Conservation (phyloP, 64 coral and sea anemone genomes). For the Orbicella faveolata region DNA sequence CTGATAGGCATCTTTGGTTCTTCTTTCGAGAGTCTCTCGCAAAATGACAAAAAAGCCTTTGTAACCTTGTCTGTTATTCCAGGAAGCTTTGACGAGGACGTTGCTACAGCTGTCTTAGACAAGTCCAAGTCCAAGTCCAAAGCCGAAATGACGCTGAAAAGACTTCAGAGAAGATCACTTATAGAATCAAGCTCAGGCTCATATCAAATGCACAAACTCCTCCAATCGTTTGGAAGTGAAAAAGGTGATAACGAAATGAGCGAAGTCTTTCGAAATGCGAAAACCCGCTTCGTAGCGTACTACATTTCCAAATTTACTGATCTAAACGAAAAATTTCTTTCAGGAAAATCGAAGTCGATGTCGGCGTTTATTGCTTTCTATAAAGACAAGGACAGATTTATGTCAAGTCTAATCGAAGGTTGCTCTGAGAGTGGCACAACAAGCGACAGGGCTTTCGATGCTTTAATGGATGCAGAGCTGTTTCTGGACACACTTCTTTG, state of each 20-base stretch:
- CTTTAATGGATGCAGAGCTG: not conserved
- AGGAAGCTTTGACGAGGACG: not conserved
- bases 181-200: not conserved
- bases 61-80: slow-evolving; percentile 11
- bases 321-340: slow-evolving; percentile 16
- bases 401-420: not conserved
- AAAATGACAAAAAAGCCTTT: not conserved
- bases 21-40: not conserved
- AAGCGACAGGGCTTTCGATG: not conserved
- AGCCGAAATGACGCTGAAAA: not conserved
- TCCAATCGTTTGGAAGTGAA: slow-evolving; percentile 13
- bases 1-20: not conserved
- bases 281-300: not conserved
- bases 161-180: slow-evolving; percentile 6
- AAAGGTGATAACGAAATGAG: not conserved
- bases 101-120: slow-evolving; percentile 12
- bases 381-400: slow-evolving; percentile 5
- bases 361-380: slow-evolving; percentile 13
- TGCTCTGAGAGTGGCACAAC: not conserved
- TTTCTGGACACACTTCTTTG: not conserved
- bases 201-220: slow-evolving; percentile 12
- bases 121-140: not conserved
- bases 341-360: not conserved
- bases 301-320: not conserved
- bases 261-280: not conserved